Base-by-base conservation (phyloP, 2,113 vertebrate genomes). In the Cololabis saira region DNA sequence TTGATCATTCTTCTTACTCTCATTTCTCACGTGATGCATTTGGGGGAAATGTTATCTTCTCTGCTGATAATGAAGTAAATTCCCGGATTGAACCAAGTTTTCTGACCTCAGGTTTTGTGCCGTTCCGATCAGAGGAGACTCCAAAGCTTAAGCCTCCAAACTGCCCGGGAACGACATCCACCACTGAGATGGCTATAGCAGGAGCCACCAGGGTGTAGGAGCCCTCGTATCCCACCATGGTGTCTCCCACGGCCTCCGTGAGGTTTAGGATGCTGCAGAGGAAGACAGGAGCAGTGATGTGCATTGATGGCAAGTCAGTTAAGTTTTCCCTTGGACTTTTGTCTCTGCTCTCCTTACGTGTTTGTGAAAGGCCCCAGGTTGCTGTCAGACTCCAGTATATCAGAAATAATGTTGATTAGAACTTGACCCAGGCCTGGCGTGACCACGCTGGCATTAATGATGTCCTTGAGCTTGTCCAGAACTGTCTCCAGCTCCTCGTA, bases 131-230 rank as follows among this genome's bases (percentile, higher is more conserved):
- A 12, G 92, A 92, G 0, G 62, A 88, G 40, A 97, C 91, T 0
- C 91, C 93, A 48, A 98, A 96, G 14, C 92, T 90, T 58, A 96
- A 59, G 18, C 91, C 94, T 68, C 71, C 52, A 81, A 94, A 96
- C 2, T 33, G 14, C 0, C 56, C 76, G 8, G 87, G 91, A 49
- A 86, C 79, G 2, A 95, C 87, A 4, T 71, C 66, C 24, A 92
- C 61, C 70, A 96, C 82, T 17, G 92, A 50, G 62, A 98, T 70
- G 11, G 93, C 93, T 30, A 97, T 18, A 0, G 67, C 87, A 0
- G 84, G 57, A 33, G 89, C 74, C 0, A 73, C 67, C 22, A 98
- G 48, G 2, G 84, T 94, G 0, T 43, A 68, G 1, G 71, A 91
- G 64, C 87, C 92, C 3, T 40, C 5, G 62, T 91, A 94, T 6